Conservation (phyloP, 2,888 invertebrate species). For the Agrochola macilenta region DNA sequence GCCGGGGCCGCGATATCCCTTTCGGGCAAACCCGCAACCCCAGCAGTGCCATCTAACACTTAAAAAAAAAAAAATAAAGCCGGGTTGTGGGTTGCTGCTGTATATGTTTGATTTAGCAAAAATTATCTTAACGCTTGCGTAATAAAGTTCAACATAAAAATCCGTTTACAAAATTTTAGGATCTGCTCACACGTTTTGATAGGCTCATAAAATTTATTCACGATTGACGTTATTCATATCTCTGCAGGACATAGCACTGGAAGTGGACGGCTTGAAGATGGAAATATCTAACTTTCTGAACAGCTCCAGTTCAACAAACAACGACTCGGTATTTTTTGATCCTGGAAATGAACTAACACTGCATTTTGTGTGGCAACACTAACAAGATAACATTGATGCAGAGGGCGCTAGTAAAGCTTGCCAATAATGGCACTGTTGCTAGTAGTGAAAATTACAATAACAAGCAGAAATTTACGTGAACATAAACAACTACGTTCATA, state of each 20-base stretch:
- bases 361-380: conserved; percentile 26
- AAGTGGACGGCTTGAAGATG: conserved; percentile 83
- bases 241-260: conserved; percentile 82
- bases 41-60: too few species aligned
- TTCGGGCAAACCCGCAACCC: too few species aligned
- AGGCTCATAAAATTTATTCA: too few species aligned
- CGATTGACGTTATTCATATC: conserved; percentile 1
- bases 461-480: too few species aligned
- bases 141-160: background rate
- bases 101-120: background rate
- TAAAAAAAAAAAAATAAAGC: background rate
- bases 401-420: conserved; percentile 18
- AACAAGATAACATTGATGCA: conserved; percentile 18
- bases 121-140: background rate
- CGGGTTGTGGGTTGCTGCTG: background rate
- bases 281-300: conserved; percentile 85
- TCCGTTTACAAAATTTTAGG: background rate
- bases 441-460: background rate
- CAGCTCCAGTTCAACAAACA: conserved; percentile 77
- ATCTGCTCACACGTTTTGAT: background rate
- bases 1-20: too few species aligned
- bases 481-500: background rate
- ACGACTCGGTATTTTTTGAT: conserved; percentile 83
- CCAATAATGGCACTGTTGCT: background rate
- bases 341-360: conserved; percentile 10